Evolutionary conservation across 2,797 vertebrate species (phyloP), one percentile per base, ranked within the genome.

Genomic region (Channallabes apus): DNA sequence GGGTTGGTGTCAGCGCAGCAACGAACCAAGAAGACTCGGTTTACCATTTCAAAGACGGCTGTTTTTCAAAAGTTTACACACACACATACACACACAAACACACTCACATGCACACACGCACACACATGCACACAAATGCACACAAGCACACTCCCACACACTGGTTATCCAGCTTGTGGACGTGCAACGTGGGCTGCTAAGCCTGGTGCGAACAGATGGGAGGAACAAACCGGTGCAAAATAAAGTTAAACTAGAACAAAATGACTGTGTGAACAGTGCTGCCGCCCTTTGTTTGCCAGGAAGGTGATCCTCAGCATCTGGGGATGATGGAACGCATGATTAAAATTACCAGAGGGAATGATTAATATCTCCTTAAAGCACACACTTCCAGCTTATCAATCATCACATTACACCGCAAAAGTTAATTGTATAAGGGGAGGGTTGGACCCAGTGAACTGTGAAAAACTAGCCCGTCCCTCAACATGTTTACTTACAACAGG

Each of bases 311-410:
- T 94, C 95, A 94, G 96, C 98, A 97, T 97, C 97, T 99, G 97
- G 96, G 97, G 96, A 98, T 97, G 97, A 97, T 97, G 97, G 96
- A 96, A 97, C 94, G 94, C 96, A 96, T 97, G 98, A 99, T 97
- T 98, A 97, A 97, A 98, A 97, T 97, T 96, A 98, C 96, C 96
- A 96, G 96, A 95, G 96, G 96, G 96, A 96, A 99, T 99, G 98
- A 99, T 99, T 99, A 99, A 99, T 99, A 98, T 97, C 98, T 97
- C 97, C 97, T 98, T 98, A 97, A 98, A 97, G 96, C 96, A 95
- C 95, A 97, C 95, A 98, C 97, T 99, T 99, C 97, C 97, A 98
- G 97, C 97, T 97, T 99, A 99, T 99, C 98, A 98, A 99, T 99
- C 98, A 99, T 99, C 97, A 97, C 96, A 99, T 99, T 99, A 99